Evolutionary conservation across 1,140 invertebrate genomes (phyloP).

Genomic region (Pogonus chalceus): DNA sequence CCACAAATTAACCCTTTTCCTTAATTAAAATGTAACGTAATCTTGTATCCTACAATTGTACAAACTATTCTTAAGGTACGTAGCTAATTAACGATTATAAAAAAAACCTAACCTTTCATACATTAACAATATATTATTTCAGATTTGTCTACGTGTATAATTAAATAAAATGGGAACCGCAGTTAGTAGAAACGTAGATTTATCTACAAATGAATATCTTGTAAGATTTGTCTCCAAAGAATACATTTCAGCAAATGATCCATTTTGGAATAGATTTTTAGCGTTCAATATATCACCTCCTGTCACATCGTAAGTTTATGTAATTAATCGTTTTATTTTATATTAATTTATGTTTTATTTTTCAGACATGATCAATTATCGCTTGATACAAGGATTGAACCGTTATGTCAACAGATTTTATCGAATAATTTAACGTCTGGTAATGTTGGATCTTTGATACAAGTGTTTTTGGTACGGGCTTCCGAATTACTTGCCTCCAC

Average conservation of each 20-base stretch:
- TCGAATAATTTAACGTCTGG: constrained; percentile 74
- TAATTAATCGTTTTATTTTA: constrained; percentile 10
- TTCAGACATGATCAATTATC: constrained; percentile 66
- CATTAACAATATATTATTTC: too few relatives aligned
- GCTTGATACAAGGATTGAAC: constrained; percentile 67
- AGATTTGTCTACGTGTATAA: too few relatives aligned
- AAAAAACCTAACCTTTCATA: too few relatives aligned
- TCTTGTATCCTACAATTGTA: too few relatives aligned
- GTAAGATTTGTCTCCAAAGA: constrained; percentile 67
- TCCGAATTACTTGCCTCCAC: constrained; percentile 70
- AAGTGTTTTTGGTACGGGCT: constrained; percentile 70
- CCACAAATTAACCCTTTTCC: too few relatives aligned
- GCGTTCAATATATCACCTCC: constrained; percentile 82
- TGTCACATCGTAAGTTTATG: constrained; percentile 53
- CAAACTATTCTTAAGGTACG: too few relatives aligned
- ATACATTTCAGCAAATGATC: constrained; percentile 74
- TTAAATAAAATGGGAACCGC: constrained; percentile 77
- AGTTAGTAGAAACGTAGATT: constrained; percentile 70
- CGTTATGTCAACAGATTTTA: constrained; percentile 59
- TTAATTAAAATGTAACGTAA: too few relatives aligned
- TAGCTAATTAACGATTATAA: too few relatives aligned
- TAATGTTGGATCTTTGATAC: constrained; percentile 77
- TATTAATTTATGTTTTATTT: constrained; percentile 18
- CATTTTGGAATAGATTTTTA: constrained; percentile 88
- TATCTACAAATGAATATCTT: constrained; percentile 73